These are phyloP conservation scores for Parazoanthus atlanticus DNA, from an alignment of 92 coral and sea anemone genomes.

Conservation along the genomic window DNA sequence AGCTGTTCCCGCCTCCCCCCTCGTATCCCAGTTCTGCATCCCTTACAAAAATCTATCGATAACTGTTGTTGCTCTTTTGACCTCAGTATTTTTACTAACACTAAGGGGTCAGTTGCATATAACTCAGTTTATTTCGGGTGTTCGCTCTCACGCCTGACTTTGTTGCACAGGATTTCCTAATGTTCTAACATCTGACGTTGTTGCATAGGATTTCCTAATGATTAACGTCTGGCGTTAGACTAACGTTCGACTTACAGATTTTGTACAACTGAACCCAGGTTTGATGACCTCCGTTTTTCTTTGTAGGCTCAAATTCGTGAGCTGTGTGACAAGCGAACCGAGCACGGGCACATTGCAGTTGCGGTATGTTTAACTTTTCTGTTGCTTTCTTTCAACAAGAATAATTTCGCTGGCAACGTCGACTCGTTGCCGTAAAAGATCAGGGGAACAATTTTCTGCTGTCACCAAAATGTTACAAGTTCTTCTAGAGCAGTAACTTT, in stretches of 20 bases:
- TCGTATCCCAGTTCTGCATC: neutral
- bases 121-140: too few species aligned
- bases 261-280: too few species aligned
- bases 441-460: neutral
- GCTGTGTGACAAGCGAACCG: slow-evolving; percentile 78
- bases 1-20: neutral
- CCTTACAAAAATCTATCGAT: too few species aligned
- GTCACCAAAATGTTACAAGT: neutral
- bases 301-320: slow-evolving; percentile 80
- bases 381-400: neutral
- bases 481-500: neutral
- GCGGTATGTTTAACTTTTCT: slow-evolving; percentile 58
- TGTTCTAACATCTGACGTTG: too few species aligned
- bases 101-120: too few species aligned
- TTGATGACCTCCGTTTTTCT: neutral
- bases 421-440: neutral
- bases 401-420: neutral
- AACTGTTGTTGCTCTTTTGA: neutral
- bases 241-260: too few species aligned
- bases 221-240: neutral
- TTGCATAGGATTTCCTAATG: too few species aligned
- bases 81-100: too few species aligned
- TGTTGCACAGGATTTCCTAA: too few species aligned
- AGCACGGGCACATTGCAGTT: slow-evolving; percentile 67
- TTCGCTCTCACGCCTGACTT: too few species aligned